Evolutionary conservation across 1,140 invertebrate species (phyloP).

Genomic region (Helicoverpa armigera): DNA sequence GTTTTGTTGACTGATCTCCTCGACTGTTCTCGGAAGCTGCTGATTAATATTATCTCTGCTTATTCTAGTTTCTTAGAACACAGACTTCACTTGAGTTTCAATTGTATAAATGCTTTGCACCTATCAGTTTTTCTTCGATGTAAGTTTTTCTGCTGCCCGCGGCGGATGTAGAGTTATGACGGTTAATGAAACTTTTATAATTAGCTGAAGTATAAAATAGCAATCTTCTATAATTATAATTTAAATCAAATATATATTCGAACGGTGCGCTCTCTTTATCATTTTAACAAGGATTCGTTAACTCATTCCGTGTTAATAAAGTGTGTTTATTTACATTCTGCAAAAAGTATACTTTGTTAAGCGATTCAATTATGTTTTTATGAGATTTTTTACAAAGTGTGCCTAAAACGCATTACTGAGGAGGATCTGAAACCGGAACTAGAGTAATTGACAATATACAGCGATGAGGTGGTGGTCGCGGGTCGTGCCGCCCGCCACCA

Average conservation of each 20-base stretch:
- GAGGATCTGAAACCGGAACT: slow-evolving; percentile 83
- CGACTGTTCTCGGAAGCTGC: slow-evolving; percentile 30
- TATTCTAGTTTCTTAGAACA: slow-evolving; percentile 38
- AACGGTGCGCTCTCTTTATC: slow-evolving; percentile 40
- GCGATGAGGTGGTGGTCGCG: slow-evolving; percentile 10
- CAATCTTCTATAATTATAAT: slow-evolving; percentile 37
- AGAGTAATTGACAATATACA: slow-evolving; percentile 71
- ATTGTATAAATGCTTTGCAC: slow-evolving; percentile 30
- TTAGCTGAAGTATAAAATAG: slow-evolving; percentile 25
- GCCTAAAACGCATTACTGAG: slow-evolving; percentile 70
- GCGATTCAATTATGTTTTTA: slow-evolving; percentile 74
- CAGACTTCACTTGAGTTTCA: slow-evolving; percentile 21
- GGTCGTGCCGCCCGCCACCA: slow-evolving; percentile 30
- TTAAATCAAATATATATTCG: slow-evolving; percentile 34
- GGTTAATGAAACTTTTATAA: slow-evolving; percentile 39
- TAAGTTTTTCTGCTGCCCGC: slow-evolving; percentile 29
- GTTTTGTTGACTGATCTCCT: slow-evolving; percentile 41
- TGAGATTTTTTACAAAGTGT: slow-evolving; percentile 54
- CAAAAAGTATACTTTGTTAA: slow-evolving; percentile 68
- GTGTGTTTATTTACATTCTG: slow-evolving; percentile 58
- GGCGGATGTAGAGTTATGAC: slow-evolving; percentile 24
- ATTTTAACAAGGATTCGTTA: slow-evolving; percentile 41
- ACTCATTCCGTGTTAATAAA: slow-evolving; percentile 47
- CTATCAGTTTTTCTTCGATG: slow-evolving; percentile 22
- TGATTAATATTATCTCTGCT: slow-evolving; percentile 39